Percentiles rank a stretch among this genome's conserved stretches.
These are phyloP conservation scores for Proales similis DNA, from an alignment of 1,140 invertebrate species.

Conservation along the genomic window DNA sequence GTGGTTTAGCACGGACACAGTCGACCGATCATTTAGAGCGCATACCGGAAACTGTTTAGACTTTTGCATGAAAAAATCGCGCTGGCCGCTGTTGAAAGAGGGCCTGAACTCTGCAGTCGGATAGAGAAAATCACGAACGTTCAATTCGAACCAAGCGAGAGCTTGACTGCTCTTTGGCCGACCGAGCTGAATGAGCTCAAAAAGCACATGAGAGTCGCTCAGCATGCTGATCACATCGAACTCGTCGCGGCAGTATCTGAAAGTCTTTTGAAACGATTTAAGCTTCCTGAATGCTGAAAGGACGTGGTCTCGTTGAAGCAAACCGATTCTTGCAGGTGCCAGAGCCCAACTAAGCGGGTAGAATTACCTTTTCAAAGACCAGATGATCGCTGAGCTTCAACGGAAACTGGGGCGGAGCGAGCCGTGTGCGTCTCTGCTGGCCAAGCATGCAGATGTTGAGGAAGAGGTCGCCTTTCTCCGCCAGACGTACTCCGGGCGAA, in stretches of 20 bases:
- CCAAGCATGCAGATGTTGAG: slow-evolving; percentile 48
- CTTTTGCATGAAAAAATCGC: slow-evolving; percentile 46
- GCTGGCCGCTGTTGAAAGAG: slow-evolving; percentile 42
- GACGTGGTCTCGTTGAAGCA: slow-evolving; percentile 37
- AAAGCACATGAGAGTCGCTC: slow-evolving; percentile 47
- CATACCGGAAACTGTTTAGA: slow-evolving; percentile 48
- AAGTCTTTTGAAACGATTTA: slow-evolving; percentile 36
- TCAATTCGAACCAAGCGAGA: slow-evolving; percentile 45
- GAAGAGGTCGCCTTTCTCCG: slow-evolving; percentile 48
- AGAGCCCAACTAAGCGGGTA: not conserved
- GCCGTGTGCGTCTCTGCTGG: slow-evolving; percentile 46
- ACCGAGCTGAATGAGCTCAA: slow-evolving; percentile 47
- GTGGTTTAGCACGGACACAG: not conserved
- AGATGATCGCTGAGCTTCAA: slow-evolving; percentile 46
- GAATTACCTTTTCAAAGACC: slow-evolving; percentile 48
- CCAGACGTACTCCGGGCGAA: slow-evolving; percentile 49
- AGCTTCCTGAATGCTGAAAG: slow-evolving; percentile 47
- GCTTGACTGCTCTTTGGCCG: slow-evolving; percentile 20
- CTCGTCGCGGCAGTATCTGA: slow-evolving; percentile 28
- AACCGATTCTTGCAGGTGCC: no score
- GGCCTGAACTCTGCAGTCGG: slow-evolving; percentile 45
- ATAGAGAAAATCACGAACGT: slow-evolving; percentile 48
- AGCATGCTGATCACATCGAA: slow-evolving; percentile 37
- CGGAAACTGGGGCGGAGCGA: slow-evolving; percentile 46
- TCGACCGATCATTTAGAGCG: slow-evolving; percentile 6